A percentile compares a stretch with the other conserved stretches of the same genome.
phyloP scores from a whole-genome alignment of 2,797 vertebrate genomes.

The Microtus californicus region DNA sequence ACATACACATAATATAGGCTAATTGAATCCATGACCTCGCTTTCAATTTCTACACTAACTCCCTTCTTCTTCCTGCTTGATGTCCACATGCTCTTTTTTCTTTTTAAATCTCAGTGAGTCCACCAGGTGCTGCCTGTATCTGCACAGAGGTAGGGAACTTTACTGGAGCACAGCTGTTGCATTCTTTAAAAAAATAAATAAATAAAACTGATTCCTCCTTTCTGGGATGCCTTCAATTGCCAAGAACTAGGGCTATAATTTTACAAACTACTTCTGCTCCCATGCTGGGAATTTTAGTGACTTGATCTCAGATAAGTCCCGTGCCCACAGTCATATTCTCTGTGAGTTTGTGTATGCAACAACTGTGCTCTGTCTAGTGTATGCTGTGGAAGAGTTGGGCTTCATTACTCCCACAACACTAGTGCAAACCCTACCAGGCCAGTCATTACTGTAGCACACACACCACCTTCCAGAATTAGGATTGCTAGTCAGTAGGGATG shows the following conservation, averaged over 20 bases:
- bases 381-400: no score
- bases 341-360: background rate
- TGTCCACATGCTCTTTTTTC: background rate
- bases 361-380: background rate
- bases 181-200: background rate
- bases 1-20: background rate
- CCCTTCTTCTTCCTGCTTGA: background rate
- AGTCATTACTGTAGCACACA: background rate
- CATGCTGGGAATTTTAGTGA: background rate
- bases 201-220: background rate
- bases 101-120: background rate
- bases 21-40: no score
- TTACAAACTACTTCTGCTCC: background rate
- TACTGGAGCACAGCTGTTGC: background rate
- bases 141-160: accelerated
- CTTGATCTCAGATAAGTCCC: background rate
- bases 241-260: no score
- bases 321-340: background rate
- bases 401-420: background rate
- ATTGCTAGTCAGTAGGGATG: background rate
- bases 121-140: no score
- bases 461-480: background rate
- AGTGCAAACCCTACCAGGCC: background rate
- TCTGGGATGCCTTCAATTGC: background rate
- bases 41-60: no score